These are phyloP conservation scores for Arctopsyche grandis DNA, from an alignment of 1,140 invertebrate species.

Conservation along the genomic window DNA sequence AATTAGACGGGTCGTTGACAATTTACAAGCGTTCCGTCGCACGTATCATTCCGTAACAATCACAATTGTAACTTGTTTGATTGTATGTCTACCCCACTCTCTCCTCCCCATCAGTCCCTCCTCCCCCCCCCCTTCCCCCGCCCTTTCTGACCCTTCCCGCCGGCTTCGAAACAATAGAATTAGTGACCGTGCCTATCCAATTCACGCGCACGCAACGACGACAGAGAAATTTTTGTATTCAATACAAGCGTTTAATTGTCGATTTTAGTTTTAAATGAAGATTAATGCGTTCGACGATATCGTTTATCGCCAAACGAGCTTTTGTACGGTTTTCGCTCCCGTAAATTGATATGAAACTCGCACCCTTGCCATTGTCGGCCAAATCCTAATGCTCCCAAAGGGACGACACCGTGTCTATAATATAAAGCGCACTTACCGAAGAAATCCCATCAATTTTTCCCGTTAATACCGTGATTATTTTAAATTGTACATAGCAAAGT, in stretches of 20 bases:
- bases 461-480: too few species aligned
- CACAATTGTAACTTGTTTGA: neutral
- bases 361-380: constrained; percentile 17
- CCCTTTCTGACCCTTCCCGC: neutral
- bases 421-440: too few species aligned
- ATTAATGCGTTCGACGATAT: constrained; percentile 32
- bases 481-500: too few species aligned
- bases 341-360: constrained; percentile 30
- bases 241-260: constrained; percentile 3
- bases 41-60: neutral
- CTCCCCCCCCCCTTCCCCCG: too few species aligned
- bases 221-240: neutral
- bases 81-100: too few species aligned
- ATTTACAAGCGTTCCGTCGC: constrained; percentile 3
- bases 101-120: too few species aligned
- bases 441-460: too few species aligned
- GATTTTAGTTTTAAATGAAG: constrained; percentile 12
- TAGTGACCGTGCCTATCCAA: too few species aligned
- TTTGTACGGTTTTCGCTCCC: neutral
- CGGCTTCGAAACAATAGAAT: neutral
- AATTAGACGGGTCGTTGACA: constrained; percentile 10
- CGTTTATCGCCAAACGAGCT: constrained; percentile 26
- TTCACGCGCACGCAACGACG: neutral
- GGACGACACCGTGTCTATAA: constrained; percentile 9
- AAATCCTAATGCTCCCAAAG: constrained; percentile 28